phyloP scores from a whole-genome alignment of 2,113 vertebrate species.

The Ifrita kowaldi region DNA sequence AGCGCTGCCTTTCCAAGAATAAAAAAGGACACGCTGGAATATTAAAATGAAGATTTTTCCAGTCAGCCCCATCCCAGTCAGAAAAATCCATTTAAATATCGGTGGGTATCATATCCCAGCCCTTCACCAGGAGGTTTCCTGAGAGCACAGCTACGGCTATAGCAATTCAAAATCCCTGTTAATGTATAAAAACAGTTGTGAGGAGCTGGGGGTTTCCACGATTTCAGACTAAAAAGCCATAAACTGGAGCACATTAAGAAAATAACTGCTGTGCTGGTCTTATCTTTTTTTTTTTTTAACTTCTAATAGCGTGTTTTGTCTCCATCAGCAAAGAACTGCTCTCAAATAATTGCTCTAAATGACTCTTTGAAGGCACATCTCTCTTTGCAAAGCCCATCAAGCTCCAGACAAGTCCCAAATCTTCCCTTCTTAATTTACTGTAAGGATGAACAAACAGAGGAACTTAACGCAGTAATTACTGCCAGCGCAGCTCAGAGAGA shows the following conservation, averaged over 20 bases:
- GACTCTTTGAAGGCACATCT: slow-evolving; percentile 22
- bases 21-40: background rate
- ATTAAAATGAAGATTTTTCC: background rate
- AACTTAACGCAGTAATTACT: background rate
- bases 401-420: background rate
- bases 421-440: background rate
- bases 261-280: slow-evolving; percentile 1
- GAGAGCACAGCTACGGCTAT: background rate
- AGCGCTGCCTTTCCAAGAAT: background rate
- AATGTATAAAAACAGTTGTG: background rate
- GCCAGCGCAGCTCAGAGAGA: background rate
- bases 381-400: slow-evolving; percentile 36
- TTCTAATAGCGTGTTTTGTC: slow-evolving; percentile 8
- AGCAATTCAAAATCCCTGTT: background rate
- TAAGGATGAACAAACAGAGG: background rate
- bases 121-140: background rate
- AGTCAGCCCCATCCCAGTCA: background rate
- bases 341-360: slow-evolving; percentile 21
- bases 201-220: background rate
- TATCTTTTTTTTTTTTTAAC: background rate
- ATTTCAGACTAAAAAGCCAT: background rate
- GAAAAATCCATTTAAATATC: background rate
- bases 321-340: slow-evolving; percentile 24
- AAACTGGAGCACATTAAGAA: background rate
- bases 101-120: background rate